Evolutionary conservation across 92 coral and sea anemone genomes (phyloP).

Genomic region (Epizoanthus illoricatus): DNA sequence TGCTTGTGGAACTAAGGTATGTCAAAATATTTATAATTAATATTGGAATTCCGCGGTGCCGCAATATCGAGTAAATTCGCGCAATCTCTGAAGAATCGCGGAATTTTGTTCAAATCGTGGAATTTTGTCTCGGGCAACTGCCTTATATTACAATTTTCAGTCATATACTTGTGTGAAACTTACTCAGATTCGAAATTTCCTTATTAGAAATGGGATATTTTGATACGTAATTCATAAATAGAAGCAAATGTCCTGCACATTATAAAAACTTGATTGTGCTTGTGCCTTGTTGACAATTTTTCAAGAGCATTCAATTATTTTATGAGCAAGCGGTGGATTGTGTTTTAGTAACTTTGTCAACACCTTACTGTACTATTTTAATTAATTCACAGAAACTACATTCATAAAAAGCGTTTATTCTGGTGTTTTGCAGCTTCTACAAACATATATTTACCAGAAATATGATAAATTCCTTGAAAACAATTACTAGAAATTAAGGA

Average conservation of each 20-base stretch:
- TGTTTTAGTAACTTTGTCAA: conserved; percentile 17
- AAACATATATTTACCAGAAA: not conserved
- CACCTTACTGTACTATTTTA: not conserved
- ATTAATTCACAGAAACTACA: no score
- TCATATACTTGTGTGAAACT: not conserved
- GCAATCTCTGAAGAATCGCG: conserved; percentile 12
- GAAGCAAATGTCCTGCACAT: no score
- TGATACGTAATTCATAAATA: no score
- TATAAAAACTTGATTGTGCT: conserved; percentile 14
- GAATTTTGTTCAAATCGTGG: conserved; percentile 1
- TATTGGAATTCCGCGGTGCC: conserved; percentile 1
- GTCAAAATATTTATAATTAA: no score
- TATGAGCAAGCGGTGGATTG: conserved; percentile 31
- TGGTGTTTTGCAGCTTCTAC: conserved; percentile 27
- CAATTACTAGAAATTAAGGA: conserved; percentile 15
- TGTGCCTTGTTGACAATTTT: conserved; percentile 27
- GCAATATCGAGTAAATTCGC: not conserved
- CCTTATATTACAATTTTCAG: not conserved
- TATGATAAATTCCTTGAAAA: not conserved
- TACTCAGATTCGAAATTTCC: not conserved
- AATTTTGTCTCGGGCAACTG: conserved; percentile 18
- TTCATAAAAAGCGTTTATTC: conserved; percentile 5
- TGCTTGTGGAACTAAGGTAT: no score
- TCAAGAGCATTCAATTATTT: conserved; percentile 26
- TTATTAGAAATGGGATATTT: no score